Base-by-base conservation (phyloP, 1,140 invertebrate species). In the Antheraea pernyi region DNA sequence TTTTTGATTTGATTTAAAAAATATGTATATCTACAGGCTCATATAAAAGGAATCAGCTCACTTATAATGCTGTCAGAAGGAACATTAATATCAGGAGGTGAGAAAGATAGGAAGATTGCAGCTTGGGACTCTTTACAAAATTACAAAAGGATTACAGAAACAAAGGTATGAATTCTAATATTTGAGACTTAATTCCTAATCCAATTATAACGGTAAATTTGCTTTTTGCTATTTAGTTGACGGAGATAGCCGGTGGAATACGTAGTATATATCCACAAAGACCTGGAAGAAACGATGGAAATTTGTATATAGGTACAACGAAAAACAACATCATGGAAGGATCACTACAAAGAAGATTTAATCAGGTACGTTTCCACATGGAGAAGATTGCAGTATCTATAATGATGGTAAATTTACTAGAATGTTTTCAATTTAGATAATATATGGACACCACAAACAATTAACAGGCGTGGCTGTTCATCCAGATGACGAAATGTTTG, bases 291-390 rank as follows among this genome's bases (percentile, higher is more conserved):
- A 97, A 97, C 78, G 97, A 98, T 81, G 97, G 97, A 0, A 97
- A 97, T 82, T 95, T 98, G 65, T 98, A 97, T 82, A 96, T 99
- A 8, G 98, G 98, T 16, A 99, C 98, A 8, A 98, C 97, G 0
- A 95, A 95, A 69, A 99, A 99, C 86, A 97, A 97, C 79, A 98
- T 99, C 61, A 92, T 99, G 71, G 97, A 98, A 87, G 98, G 98
- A n/a, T 98, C 97, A 0, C 85, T 98, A 37, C 97, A 98, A 78
- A 93, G 97, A 73, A 94, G 97, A 82, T 98, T 99, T 82, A 97
- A 97, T 77, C 97, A 98, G 93, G 96, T 96, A 90, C 66, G 63
- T 48, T 65, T 6, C 7, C 46, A 16, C 46, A 13, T 42, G 39
- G 39, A 42, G 7, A 42, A 42, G 11, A 9, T 42, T 42, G 11